Conservation (phyloP, 2,113 vertebrate species). For the Nettapus auritus region DNA sequence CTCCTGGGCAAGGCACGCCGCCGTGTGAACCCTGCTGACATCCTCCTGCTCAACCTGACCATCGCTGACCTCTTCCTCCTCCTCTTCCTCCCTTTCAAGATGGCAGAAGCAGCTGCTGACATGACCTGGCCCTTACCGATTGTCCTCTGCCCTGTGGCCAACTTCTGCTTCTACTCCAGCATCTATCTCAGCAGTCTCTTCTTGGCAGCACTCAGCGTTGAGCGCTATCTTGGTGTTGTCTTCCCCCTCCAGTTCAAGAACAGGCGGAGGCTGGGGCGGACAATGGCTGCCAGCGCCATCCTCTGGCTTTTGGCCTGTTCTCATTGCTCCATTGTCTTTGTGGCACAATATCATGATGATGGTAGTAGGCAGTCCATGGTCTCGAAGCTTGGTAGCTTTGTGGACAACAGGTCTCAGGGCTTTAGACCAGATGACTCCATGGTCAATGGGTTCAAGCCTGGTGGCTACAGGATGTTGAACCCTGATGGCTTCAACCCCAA, state of each 20-base stretch:
- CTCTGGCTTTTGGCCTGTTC: conserved; percentile 81
- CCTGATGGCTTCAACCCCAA: not conserved
- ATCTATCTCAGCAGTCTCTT: conserved; percentile 91
- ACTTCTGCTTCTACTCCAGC: conserved; percentile 88
- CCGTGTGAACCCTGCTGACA: conserved; percentile 80
- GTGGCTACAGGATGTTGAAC: too few species aligned
- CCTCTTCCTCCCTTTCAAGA: conserved; percentile 88
- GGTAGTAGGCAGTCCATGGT: accelerated
- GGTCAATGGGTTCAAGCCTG: not conserved
- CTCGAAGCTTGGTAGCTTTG: not conserved
- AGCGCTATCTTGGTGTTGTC: conserved; percentile 88
- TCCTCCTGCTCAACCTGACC: conserved; percentile 90
- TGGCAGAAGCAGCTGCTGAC: conserved; percentile 75
- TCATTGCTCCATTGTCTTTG: conserved; percentile 84
- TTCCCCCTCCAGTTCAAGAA: conserved; percentile 86
- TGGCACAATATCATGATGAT: not conserved
- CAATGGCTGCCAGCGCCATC: conserved; percentile 75
- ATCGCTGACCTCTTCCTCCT: conserved; percentile 88
- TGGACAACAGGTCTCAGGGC: accelerated
- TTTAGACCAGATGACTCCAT: not conserved
- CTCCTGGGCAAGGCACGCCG: conserved; percentile 80
- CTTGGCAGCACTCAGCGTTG: conserved; percentile 86
- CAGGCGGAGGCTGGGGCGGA: conserved; percentile 72
- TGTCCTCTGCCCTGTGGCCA: conserved; percentile 80
- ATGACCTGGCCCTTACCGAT: conserved; percentile 79